These are phyloP conservation scores for Atrichornis clamosus DNA, from an alignment of 2,113 vertebrate genomes.

Conservation along the genomic window DNA sequence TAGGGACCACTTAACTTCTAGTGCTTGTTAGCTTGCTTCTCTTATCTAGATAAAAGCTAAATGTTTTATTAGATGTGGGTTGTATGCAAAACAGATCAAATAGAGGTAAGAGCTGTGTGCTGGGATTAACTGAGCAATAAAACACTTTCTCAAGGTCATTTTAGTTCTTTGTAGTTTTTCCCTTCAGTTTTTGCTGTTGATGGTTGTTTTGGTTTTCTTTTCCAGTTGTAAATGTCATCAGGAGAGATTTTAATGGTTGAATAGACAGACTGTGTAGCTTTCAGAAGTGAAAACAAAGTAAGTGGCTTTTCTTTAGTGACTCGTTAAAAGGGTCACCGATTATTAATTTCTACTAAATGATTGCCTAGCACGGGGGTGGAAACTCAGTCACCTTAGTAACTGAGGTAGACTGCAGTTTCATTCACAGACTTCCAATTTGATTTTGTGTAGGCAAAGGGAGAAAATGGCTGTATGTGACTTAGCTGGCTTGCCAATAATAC, in stretches of 20 bases:
- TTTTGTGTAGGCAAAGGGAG: not conserved
- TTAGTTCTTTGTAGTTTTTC: not conserved
- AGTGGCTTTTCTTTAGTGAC: not conserved
- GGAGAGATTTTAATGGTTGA: not conserved
- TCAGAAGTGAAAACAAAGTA: not conserved
- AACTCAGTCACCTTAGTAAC: not conserved
- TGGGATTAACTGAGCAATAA: not conserved
- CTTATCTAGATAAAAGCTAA: not conserved
- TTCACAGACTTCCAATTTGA: not conserved
- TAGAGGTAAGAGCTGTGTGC: not conserved
- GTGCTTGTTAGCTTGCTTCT: not conserved
- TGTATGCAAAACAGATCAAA: not conserved
- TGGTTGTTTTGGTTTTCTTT: not conserved
- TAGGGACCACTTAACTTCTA: not conserved
- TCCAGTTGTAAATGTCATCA: not conserved
- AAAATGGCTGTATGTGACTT: not conserved
- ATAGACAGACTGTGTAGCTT: not conserved
- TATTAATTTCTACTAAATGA: not conserved
- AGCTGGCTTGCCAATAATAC: not conserved
- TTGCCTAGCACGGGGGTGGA: not conserved
- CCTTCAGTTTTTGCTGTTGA: not conserved
- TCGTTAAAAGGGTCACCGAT: not conserved
- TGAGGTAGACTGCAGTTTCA: not conserved
- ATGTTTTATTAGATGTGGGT: not conserved
- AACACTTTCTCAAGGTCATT: not conserved